phyloP scores from a whole-genome alignment of 53 echinoderm and acorn worm genomes.

The Holothuria leucospilota region DNA sequence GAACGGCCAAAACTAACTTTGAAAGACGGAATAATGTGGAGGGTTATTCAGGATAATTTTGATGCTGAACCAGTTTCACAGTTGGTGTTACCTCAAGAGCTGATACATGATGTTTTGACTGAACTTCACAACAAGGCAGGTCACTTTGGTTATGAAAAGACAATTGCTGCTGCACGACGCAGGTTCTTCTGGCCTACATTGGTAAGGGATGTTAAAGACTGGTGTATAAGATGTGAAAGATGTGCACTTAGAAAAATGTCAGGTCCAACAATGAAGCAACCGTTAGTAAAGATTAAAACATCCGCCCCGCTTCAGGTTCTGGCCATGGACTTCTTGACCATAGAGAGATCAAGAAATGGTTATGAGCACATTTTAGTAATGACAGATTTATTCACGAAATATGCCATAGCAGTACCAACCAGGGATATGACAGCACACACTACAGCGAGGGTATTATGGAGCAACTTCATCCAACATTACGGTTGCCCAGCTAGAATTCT shows the following conservation, averaged over 20 bases:
- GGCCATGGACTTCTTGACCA: neutral
- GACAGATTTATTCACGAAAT: neutral
- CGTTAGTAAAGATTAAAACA: neutral
- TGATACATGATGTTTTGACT: neutral
- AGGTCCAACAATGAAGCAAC: neutral
- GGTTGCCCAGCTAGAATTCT: neutral
- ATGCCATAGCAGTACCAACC: neutral
- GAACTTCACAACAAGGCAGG: constrained; percentile 10
- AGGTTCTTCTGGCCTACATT: constrained; percentile 24
- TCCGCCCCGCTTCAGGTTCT: neutral
- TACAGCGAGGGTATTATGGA: neutral
- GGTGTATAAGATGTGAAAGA: neutral
- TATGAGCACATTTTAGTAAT: constrained; percentile 13
- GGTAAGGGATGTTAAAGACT: neutral
- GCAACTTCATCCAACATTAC: neutral
- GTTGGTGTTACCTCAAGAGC: constrained; percentile 26
- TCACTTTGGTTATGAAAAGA: neutral
- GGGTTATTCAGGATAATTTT: constrained; percentile 71
- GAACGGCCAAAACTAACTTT: too few relatives aligned
- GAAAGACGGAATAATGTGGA: neutral
- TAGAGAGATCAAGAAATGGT: neutral
- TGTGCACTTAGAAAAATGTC: neutral
- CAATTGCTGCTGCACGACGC: neutral
- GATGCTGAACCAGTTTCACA: constrained; percentile 35
- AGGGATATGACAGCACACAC: neutral